Evolutionary conservation across 2,888 invertebrate species (phyloP), one percentile per base, ranked within the genome.

Genomic region (Andrena hattorfiana): DNA sequence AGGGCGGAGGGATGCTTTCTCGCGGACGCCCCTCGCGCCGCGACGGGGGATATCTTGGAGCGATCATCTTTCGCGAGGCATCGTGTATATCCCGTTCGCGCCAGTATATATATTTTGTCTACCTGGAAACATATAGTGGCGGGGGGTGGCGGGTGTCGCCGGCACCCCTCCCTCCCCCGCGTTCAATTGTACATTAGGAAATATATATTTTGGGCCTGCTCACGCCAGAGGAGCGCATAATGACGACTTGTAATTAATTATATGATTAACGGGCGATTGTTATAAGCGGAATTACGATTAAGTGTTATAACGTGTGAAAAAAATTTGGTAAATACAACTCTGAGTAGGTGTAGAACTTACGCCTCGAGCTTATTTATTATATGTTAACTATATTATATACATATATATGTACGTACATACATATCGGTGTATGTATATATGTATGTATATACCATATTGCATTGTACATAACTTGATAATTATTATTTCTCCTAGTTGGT

Each of bases 311-410:
- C 76, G 81, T 83, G 71, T 54, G 69, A 80, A 74, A 42, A 35
- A 42, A 81, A 56, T 56, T 56, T 71, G 83, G 62, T 70, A 71
- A 72, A 85, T 81, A 91, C 81, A 56, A 83, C 79, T 76, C 77
- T 75, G 82, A 85, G 84, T 90, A 88, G 89, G 85, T 85, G 84
- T 89, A 91, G 86, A 86, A 82, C 87, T 73, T 73, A 89, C 85
- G 90, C 91, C 91, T 92, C 91, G 92, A 93, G 92, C 92, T 93
- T 93, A 93, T 93, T 93, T 93, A 93, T 93, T 93, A 92, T 93
- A 92, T 87, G 87, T 91, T 90, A 91, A 54, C 85, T 90, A 90
- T 68, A 73, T 56, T 68, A 48, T 26, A 20, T 28, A 30, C 30
- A 16, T 13, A 49, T 23, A 32, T 23, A 28, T 5, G n/a, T 51